Evolutionary conservation across 1,140 invertebrate species (phyloP).

Genomic region (Listronotus oregonensis): DNA sequence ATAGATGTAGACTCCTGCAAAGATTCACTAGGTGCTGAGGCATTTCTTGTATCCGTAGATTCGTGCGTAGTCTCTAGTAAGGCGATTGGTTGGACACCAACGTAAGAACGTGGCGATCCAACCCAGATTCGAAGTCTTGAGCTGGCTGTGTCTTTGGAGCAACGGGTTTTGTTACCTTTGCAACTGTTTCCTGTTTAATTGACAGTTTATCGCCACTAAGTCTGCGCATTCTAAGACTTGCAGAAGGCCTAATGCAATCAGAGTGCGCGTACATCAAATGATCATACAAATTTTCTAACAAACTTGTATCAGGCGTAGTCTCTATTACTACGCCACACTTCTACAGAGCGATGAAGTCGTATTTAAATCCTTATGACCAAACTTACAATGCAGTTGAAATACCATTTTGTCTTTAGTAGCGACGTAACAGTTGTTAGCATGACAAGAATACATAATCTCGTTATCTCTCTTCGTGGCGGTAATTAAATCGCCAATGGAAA

Average conservation of each 20-base stretch:
- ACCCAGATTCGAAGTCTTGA: slow-evolving; percentile 2
- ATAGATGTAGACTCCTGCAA: background rate
- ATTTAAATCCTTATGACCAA: slow-evolving; percentile 30
- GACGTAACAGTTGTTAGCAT: slow-evolving; percentile 44
- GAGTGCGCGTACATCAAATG: slow-evolving; percentile 38
- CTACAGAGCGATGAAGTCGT: slow-evolving; percentile 23
- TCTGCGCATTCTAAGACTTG: slow-evolving; percentile 33
- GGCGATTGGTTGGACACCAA: background rate
- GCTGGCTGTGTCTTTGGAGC: background rate
- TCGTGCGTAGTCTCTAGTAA: background rate
- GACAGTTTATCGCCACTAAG: slow-evolving; percentile 49
- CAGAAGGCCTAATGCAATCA: slow-evolving; percentile 22
- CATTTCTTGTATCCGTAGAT: background rate
- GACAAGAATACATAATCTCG: slow-evolving; percentile 42
- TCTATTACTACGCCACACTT: slow-evolving; percentile 33
- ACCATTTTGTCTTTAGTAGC: slow-evolving; percentile 35
- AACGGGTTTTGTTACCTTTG: background rate
- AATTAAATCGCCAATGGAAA: slow-evolving; percentile 36
- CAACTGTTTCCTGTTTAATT: slow-evolving; percentile 21
- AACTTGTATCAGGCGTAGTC: slow-evolving; percentile 13
- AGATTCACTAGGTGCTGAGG: background rate
- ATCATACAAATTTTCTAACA: slow-evolving; percentile 40
- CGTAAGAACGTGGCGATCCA: background rate
- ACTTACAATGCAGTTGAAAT: slow-evolving; percentile 46
- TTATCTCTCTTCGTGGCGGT: slow-evolving; percentile 36